Base-by-base conservation (phyloP, 2,113 vertebrate species). In the Nyctibius bracteatus region DNA sequence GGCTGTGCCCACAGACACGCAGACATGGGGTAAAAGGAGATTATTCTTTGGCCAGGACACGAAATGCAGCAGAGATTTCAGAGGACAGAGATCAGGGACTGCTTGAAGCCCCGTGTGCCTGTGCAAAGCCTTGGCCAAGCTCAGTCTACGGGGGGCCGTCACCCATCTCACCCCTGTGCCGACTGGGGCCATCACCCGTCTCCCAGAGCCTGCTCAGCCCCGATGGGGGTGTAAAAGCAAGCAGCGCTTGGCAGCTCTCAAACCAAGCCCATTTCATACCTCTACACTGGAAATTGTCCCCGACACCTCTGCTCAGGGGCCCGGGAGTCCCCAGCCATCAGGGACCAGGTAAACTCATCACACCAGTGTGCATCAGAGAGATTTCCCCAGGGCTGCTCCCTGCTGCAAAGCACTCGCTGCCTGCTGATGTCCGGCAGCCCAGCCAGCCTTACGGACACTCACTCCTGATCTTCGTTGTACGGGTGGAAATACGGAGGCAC, bases 401-500 rank as follows among this genome's bases (percentile, higher is more conserved):
- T 20, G 47, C 44, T 37, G 80, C 80, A 4, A 11, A 62, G 65
- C 3, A 1, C 81, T 63, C 10, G 0, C 62, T 66, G 58, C 35
- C 81, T 52, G 68, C 51, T 14, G 63, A 43, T 6, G 14, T 3
- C 10, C 62, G 6, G 0, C 63, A 33, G 65, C 72, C 52, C 74
- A 10, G 58, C 3, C 86, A 46, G 43, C 46, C 54, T 30, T 28
- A 14, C 68, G 7, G 49, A 4, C 87, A 1, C 55, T 27, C 19
- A 0, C 63, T 39, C 57, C 59, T 47, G 14, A 14, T 52, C 70
- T 37, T 14, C 3, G 35, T 5, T 57, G 10, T 7, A 6, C 1
- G 1, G 66, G 16, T 12, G 79, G 74, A 35, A 61, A n/a, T 3
- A 52, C 1, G 1, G 37, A 59, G 15, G 6, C 67, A 9, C 1